A percentile compares a stretch with the other conserved stretches of the same genome.
phyloP scores from a whole-genome alignment of 2,888 invertebrate genomes.

The Trachelus tabidus region DNA sequence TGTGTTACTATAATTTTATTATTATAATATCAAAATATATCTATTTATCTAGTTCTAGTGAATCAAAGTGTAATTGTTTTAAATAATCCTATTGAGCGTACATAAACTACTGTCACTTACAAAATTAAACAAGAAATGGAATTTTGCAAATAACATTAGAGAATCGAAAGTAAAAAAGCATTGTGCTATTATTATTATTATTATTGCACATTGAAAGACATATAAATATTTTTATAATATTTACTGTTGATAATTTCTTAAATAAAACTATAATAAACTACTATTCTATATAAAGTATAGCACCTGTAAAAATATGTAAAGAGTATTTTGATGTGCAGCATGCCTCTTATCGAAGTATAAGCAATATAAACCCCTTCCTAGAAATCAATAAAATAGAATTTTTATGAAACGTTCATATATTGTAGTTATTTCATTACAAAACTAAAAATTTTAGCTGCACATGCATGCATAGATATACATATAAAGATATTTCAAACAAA shows the following conservation, averaged over 20 bases:
- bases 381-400: not conserved
- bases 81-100: not conserved
- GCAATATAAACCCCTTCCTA: not conserved
- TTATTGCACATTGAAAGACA: not conserved
- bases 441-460: not conserved
- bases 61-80: not conserved
- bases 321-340: not conserved
- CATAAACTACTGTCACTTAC: not conserved
- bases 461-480: not conserved
- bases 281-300: not conserved
- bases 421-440: not conserved
- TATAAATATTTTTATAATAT: not conserved
- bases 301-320: not conserved
- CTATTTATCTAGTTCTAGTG: not conserved
- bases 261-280: not conserved
- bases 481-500: not conserved
- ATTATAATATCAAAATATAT: not conserved
- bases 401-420: not conserved
- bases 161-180: not conserved
- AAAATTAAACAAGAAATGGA: not conserved
- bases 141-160: not conserved
- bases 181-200: not conserved
- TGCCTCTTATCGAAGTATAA: not conserved
- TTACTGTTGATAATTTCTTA: not conserved
- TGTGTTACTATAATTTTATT: not conserved